These are phyloP conservation scores for Brachionus paranguensis DNA, from an alignment of 1,140 invertebrate genomes.

Conservation along the genomic window DNA sequence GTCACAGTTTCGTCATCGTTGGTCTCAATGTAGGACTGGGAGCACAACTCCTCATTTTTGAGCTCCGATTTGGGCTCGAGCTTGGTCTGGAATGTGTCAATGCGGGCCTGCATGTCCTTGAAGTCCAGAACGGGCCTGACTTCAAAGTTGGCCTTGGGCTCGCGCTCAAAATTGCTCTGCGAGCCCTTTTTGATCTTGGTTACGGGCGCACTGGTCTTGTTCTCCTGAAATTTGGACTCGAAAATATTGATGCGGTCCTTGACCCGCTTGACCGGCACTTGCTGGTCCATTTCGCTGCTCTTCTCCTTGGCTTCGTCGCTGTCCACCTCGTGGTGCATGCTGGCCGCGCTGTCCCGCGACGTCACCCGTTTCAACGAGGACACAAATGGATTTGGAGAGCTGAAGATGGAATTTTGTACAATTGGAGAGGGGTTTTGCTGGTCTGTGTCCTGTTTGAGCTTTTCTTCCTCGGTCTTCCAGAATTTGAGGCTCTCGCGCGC, in stretches of 20 bases:
- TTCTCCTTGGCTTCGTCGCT: not conserved
- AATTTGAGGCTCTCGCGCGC: conserved; percentile 27
- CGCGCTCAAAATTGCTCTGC: not conserved
- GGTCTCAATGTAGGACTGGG: not conserved
- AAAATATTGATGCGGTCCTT: conserved; percentile 23
- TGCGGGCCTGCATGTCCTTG: not conserved
- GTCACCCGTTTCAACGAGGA: not conserved
- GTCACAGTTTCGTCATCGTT: not conserved
- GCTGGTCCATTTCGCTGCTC: not conserved
- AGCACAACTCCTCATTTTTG: not conserved
- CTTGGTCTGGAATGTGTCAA: not conserved
- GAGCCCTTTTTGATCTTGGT: conserved; percentile 26
- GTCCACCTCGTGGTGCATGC: not conserved
- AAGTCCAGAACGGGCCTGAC: not conserved
- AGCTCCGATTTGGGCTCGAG: not conserved
- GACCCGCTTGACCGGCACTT: not conserved
- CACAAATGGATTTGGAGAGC: not conserved
- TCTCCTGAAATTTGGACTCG: conserved; percentile 33
- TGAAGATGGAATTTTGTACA: conserved; percentile 31
- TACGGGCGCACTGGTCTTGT: not conserved
- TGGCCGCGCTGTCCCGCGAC: not conserved
- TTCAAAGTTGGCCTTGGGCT: not conserved
- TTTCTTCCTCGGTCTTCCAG: conserved; percentile 33
- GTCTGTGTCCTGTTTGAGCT: not conserved
- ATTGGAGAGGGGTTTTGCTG: not conserved